phyloP scores from a whole-genome alignment of 2,888 invertebrate genomes.

The Chaetogeoica ovagalla region DNA sequence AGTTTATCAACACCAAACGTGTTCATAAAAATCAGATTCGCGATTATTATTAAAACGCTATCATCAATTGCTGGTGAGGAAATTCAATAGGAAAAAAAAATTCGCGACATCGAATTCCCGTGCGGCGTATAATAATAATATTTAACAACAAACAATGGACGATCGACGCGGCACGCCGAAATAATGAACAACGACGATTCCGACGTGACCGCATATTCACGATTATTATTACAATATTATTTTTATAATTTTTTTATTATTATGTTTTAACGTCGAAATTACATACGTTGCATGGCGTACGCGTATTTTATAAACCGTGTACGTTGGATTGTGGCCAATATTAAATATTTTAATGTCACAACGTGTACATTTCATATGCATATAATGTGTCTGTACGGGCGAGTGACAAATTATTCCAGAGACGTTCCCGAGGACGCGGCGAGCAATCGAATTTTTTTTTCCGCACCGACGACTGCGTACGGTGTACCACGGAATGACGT shows the following conservation, averaged over 20 bases:
- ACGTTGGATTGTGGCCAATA: constrained; percentile 17
- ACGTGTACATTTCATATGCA: neutral
- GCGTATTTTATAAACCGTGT: neutral
- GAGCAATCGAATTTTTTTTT: constrained; percentile 16
- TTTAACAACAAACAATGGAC: neutral
- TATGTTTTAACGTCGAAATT: neutral
- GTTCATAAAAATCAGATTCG: too few relatives aligned
- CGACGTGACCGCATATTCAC: constrained; percentile 34
- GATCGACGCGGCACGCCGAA: neutral
- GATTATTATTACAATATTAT: neutral
- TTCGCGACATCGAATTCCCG: too few relatives aligned
- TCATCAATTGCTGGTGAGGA: too few relatives aligned
- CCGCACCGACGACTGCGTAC: too few relatives aligned
- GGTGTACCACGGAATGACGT: too few relatives aligned
- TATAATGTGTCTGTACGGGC: neutral
- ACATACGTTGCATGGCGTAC: neutral
- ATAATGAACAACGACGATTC: constrained; percentile 4
- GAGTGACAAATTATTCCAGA: constrained; percentile 31
- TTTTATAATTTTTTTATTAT: too few relatives aligned
- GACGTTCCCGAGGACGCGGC: constrained; percentile 22
- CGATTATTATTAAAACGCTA: too few relatives aligned
- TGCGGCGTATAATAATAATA: neutral
- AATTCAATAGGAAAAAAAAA: too few relatives aligned
- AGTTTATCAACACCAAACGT: too few relatives aligned
- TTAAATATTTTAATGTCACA: too few relatives aligned